Evolutionary conservation across 2,113 vertebrate genomes (phyloP), one percentile per base, ranked within the genome.

Genomic region (Aphyosemion australe): DNA sequence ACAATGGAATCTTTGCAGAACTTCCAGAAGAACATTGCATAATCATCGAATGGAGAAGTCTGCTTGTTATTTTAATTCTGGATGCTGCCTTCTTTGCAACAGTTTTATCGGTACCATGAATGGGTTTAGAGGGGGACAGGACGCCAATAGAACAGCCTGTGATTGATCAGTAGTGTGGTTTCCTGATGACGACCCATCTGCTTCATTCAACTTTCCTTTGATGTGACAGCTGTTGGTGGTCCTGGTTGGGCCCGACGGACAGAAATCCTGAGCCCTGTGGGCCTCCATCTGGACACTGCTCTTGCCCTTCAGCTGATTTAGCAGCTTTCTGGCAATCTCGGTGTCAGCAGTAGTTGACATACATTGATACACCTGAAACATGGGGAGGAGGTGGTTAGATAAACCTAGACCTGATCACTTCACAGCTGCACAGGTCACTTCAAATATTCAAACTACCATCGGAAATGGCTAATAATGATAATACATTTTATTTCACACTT

Each of bases 51-150:
- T 26, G 26, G 26, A 5, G 26, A 26, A 26, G 26, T 26, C 26
- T 26, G 26, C 26, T 26, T 26, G 26, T 26, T 26, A 26, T 5
- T 5, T 26, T 26, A 26, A 26, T 42, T 49, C 6, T 54, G 12
- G 20, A 10, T 12, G 19, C 26, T 19, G 11, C 3, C 12, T 49
- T 15, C 69, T 74, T 54, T 8, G 57, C 47, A 93, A 45, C 16
- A 93, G 79, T 5, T 74, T 69, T 65, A 90, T 13, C 0, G 92
- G 92, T 13, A 93, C 67, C 79, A 84, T 71, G 51, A 93, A 92
- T 16, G 92, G 92, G 77, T 93, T 93, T 3, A 93, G 87, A 0
- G 88, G 83, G 5, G 88, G 84, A 39, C 51, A 85, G 7, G 50
- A 34, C 13, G 59, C 75, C 6, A 15, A 52, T 47, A 8, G 12